Conservation (phyloP, 2,113 vertebrate genomes). For the Atlantisia rogersi region DNA sequence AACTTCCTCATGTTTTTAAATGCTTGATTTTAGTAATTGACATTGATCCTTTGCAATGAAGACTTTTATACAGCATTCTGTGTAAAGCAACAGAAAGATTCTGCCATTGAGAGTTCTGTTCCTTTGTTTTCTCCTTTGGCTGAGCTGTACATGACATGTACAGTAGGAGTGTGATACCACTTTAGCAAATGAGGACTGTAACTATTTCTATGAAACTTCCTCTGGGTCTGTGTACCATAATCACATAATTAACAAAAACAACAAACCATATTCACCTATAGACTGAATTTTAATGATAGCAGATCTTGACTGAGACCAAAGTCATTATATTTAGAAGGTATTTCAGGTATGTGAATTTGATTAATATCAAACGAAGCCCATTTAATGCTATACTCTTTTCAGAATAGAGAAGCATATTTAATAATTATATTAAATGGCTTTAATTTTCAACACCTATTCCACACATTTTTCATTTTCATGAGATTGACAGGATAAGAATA, state of each 20-base stretch:
- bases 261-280: background rate
- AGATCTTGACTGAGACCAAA: conserved; percentile 57
- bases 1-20: background rate
- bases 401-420: conserved; percentile 39
- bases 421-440: conserved; percentile 70
- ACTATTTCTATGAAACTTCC: background rate
- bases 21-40: background rate
- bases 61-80: background rate
- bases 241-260: background rate
- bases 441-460: conserved; percentile 47
- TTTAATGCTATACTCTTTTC: conserved; percentile 67
- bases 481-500: conserved; percentile 41
- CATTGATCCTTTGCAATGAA: background rate
- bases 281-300: conserved; percentile 35
- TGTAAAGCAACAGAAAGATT: background rate
- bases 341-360: conserved; percentile 63
- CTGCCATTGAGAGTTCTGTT: background rate
- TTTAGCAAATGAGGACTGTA: background rate
- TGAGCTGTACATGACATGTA: background rate
- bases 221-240: background rate
- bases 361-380: conserved; percentile 74
- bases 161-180: background rate
- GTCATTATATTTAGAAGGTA: conserved; percentile 65
- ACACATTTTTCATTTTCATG: conserved; percentile 51
- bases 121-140: background rate